Evolutionary conservation across 2,888 invertebrate genomes (phyloP).

Genomic region (Pollenia griseotomentosa): DNA sequence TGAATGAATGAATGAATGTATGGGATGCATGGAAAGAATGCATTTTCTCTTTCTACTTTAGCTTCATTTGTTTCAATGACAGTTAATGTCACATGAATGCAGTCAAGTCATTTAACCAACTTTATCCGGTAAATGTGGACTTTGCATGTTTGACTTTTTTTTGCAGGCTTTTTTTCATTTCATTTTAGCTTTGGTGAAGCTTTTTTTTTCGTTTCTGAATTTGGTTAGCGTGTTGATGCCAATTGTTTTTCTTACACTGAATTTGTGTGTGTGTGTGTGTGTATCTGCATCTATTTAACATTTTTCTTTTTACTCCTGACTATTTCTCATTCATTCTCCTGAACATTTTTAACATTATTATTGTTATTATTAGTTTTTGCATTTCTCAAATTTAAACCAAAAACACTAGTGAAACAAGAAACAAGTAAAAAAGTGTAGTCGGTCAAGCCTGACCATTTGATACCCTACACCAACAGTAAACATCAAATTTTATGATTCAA

Average conservation of each 20-base stretch:
- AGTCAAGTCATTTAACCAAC: conserved; percentile 72
- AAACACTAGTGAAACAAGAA: not conserved
- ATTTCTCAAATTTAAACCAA: conserved; percentile 49
- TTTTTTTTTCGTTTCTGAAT: conserved; percentile 23
- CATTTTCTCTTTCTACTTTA: conserved; percentile 70
- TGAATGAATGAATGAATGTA: not conserved
- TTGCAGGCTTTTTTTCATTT: not conserved
- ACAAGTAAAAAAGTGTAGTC: not conserved
- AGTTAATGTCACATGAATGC: conserved; percentile 73
- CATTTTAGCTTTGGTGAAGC: not conserved
- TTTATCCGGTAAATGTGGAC: conserved; percentile 72
- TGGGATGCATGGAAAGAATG: conserved; percentile 49
- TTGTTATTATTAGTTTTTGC: conserved; percentile 53
- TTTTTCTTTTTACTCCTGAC: conserved; percentile 5
- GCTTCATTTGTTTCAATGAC: conserved; percentile 71
- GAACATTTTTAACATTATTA: conserved; percentile 37
- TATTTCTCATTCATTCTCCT: conserved; percentile 43
- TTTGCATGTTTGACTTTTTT: conserved; percentile 70
- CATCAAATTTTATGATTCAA: too few relatives aligned
- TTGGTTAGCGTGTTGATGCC: conserved; percentile 70
- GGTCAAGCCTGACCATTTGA: not conserved
- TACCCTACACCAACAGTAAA: too few relatives aligned
- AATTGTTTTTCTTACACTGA: conserved; percentile 68
- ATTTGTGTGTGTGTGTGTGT: not conserved
- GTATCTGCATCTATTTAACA: not conserved